Conservation (phyloP, 2,888 invertebrate genomes). For the Dorcus parallelipipedus region DNA sequence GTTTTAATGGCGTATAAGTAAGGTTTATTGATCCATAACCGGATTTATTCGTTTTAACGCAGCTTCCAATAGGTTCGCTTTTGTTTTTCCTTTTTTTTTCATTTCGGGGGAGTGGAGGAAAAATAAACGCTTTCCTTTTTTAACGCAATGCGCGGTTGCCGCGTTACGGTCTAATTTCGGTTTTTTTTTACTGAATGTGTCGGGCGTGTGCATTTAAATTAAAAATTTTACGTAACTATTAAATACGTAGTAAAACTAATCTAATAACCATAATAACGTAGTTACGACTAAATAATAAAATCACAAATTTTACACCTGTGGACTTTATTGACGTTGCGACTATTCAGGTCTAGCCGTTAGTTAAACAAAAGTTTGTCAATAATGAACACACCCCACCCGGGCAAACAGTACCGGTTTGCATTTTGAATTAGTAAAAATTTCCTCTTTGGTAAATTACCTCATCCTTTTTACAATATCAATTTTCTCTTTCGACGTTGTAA, state of each 20-base stretch:
- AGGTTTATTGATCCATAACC: conserved; percentile 42
- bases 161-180: no score
- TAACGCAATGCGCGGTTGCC: no score
- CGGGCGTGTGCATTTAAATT: neutral
- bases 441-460: no score
- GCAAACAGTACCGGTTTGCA: no score
- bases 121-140: no score
- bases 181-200: no score
- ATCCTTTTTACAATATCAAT: no score
- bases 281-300: neutral
- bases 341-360: neutral
- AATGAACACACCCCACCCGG: no score
- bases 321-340: neutral
- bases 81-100: neutral
- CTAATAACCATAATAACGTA: neutral
- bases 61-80: conserved; percentile 6
- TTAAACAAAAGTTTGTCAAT: no score
- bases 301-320: conserved; percentile 1
- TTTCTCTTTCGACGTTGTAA: no score
- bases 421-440: no score
- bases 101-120: no score
- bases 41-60: conserved; percentile 28
- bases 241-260: neutral
- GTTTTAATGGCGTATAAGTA: conserved; percentile 41
- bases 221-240: neutral